These are phyloP conservation scores for Eristalis intricaria DNA, from an alignment of 2,888 invertebrate species.

Conservation along the genomic window DNA sequence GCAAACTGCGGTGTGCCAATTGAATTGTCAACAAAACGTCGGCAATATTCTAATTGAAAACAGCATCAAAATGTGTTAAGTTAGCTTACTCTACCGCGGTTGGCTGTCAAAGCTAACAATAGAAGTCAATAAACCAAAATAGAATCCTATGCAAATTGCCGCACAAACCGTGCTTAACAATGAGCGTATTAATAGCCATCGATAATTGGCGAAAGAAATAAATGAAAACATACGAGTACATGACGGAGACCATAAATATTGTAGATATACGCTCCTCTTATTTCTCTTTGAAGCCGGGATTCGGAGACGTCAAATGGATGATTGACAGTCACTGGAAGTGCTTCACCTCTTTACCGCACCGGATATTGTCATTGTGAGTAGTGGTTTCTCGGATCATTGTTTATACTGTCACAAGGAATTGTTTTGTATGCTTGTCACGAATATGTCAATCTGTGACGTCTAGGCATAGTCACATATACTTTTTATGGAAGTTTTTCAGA, in stretches of 20 bases:
- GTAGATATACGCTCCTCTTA: background rate
- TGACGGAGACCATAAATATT: background rate
- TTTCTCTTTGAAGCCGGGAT: background rate
- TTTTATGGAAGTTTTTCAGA: background rate
- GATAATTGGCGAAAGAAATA: slow-evolving; percentile 20
- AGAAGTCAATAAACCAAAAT: slow-evolving; percentile 31
- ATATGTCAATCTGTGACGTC: slow-evolving; percentile 15
- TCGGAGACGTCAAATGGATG: background rate
- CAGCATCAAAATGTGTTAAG: slow-evolving; percentile 1
- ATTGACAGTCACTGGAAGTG: background rate
- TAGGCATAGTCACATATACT: background rate
- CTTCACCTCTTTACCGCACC: background rate
- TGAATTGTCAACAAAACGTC: slow-evolving; percentile 41
- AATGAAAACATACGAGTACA: slow-evolving; percentile 1
- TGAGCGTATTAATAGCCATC: slow-evolving; percentile 15
- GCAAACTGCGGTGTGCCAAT: slow-evolving; percentile 16
- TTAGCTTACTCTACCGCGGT: background rate
- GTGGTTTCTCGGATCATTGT: background rate
- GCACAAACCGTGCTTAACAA: slow-evolving; percentile 15
- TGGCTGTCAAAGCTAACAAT: background rate
- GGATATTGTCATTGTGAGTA: background rate
- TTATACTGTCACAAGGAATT: background rate
- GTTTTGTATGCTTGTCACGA: slow-evolving; percentile 12
- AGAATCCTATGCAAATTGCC: slow-evolving; percentile 48
- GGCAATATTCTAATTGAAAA: slow-evolving; percentile 33